Evolutionary conservation across 2,113 vertebrate genomes (phyloP), one percentile per base, ranked within the genome.

Genomic region (Scartelaos histophorus): DNA sequence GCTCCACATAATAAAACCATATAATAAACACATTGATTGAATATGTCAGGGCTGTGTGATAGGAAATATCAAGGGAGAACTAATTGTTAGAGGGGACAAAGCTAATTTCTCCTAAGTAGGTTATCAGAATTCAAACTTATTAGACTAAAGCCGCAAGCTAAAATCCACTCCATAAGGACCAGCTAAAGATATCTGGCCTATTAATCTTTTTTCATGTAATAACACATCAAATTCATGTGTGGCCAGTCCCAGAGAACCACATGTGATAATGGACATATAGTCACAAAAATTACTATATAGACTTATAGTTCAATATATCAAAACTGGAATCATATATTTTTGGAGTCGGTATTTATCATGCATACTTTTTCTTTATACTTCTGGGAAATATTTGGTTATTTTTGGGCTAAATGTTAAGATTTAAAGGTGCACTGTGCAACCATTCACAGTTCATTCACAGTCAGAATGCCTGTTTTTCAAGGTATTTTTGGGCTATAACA

Each of bases 161-260:
- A 85, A 88, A 79, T 83, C 34, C 67, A 81, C 62, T 53, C 67
- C 13, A 75, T 67, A 56, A 85, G 78, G 69, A 88, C 64, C 29
- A 67, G 82, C 82, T 87, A 81, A 88, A 86, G 78, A 87, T 86
- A 88, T 84, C 80, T 87, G 85, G 61, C 86, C 78, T 86, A 77
- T 80, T 84, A 87, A 83, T 83, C 69, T 73, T 71, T 71, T 73
- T 60, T 57, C 38, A 75, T 67, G 49, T 68, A 72, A 58, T 66
- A 66, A 73, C 43, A 56, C 69, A 64, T 13, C 46, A 57, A 67
- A 21, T 76, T 21, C 10, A 10, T 11, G 45, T 49, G 13, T 73
- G 60, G n/a, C 38, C 38, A 29, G 67, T 47, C 38, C 67, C 70
- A 45, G 16, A 49, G 70, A 70, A 46, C 13, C 13, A 51, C 21